Base-by-base conservation (phyloP, 2,888 invertebrate species). In the Theristus sp. region DNA sequence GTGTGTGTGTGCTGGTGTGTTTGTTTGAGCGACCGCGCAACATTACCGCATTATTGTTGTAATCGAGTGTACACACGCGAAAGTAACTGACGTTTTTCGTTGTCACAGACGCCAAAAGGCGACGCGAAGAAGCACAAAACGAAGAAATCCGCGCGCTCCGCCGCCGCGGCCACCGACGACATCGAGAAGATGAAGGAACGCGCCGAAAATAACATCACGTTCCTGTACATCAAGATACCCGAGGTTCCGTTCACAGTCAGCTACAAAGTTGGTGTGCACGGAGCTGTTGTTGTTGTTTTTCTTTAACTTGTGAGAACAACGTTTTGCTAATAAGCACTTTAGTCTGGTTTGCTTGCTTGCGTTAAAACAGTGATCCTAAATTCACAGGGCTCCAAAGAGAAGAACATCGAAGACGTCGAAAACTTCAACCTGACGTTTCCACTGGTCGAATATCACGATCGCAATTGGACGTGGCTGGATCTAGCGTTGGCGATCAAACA, bases 391-490 rank as follows among this genome's bases (percentile, higher is more conserved):
- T 90, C 88, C 75, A 98, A 98, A 75, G 93, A 96, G 75, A 98
- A 98, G 79, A 96, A 96, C 76, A 80, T 98, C 57, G 89, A 89
- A 73, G 96, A 98, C 74, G 86, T 98, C 20, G 82, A 91, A 56
- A 89, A 93, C 73, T 85, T 96, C 70, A 87, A 87, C 54, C 81
- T 98, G 26, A 85, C 90, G 38, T 85, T 98, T 53, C 96, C 98
- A 0, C 90, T 93, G 0, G 79, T 96, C 65, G 98, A 98, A 76
- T 98, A 94, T 76, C 96, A 98, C 76, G 96, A 98, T 75, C 88
- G 90, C 60, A 96, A 94, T 1, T 99, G 98, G 98, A 98, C 96
- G 0, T 98, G 98, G 98, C 82, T 98, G 28, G 98, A 98, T 78
- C 80, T 99, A 67, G 79, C 96, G 64, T 80, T 96, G 71, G 93